These are phyloP conservation scores for Radopholus similis DNA, from an alignment of 1,140 invertebrate species.

Conservation along the genomic window DNA sequence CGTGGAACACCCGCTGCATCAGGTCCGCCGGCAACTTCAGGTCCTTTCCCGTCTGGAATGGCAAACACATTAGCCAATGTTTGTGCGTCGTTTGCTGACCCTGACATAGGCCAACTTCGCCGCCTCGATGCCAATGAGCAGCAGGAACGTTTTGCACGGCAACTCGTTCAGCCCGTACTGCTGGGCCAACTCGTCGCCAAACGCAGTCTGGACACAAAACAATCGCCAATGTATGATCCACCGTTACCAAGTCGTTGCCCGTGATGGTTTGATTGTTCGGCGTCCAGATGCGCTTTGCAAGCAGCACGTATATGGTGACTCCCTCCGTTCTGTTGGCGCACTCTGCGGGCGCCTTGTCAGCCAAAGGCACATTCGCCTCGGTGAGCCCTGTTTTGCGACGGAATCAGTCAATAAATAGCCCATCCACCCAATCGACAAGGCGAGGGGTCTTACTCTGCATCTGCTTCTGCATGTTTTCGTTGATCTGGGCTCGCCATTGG, in stretches of 20 bases:
- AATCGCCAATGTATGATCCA: neutral
- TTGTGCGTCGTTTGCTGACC: neutral
- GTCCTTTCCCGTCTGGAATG: conserved; percentile 41
- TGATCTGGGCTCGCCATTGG: conserved; percentile 46
- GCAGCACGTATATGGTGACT: conserved; percentile 42
- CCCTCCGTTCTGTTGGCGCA: conserved; percentile 41
- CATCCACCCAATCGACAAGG: neutral
- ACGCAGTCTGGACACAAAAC: conserved; percentile 32
- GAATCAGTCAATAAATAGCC: no score
- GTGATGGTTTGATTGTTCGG: conserved; percentile 44
- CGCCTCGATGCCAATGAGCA: conserved; percentile 49
- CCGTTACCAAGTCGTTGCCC: conserved; percentile 39
- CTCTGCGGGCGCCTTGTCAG: conserved; percentile 39
- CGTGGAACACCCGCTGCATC: conserved; percentile 46
- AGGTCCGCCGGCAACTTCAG: conserved; percentile 43
- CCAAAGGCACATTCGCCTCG: conserved; percentile 40
- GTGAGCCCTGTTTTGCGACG: conserved; percentile 34
- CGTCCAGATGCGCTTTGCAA: conserved; percentile 47
- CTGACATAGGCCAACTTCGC: conserved; percentile 52
- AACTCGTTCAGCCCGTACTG: conserved; percentile 34
- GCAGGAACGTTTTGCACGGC: conserved; percentile 48
- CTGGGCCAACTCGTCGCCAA: conserved; percentile 41
- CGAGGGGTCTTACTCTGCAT: conserved; percentile 36
- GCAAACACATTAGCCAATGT: neutral
- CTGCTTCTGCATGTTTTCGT: conserved; percentile 42